A percentile compares a stretch with the other conserved stretches of the same genome.
Conservation (phyloP, 1,140 invertebrate genomes). For the Drosophila fuyamai region DNA sequence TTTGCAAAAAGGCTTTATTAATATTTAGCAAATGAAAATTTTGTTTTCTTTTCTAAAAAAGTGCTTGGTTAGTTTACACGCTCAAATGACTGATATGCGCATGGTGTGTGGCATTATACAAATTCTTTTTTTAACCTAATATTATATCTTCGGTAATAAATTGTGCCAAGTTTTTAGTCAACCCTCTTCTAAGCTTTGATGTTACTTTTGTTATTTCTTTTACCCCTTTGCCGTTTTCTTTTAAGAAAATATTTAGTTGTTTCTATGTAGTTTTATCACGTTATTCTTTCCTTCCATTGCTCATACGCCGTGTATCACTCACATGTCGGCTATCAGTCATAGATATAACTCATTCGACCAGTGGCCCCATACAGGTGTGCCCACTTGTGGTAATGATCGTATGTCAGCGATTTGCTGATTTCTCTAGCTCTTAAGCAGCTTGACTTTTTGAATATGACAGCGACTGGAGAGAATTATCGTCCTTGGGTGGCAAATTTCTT, state of each 20-base stretch:
- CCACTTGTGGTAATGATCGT: slow-evolving; percentile 29
- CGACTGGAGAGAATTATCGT: slow-evolving; percentile 17
- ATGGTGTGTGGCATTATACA: too few relatives aligned
- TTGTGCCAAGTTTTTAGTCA: too few relatives aligned
- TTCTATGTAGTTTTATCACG: too few relatives aligned
- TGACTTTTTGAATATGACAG: slow-evolving; percentile 34
- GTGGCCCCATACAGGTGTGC: slow-evolving; percentile 6
- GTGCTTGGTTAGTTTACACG: too few relatives aligned
- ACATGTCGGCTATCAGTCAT: slow-evolving; percentile 7
- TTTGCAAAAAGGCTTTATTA: too few relatives aligned
- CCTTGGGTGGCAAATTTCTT: slow-evolving; percentile 26
- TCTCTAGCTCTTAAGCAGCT: slow-evolving; percentile 55
- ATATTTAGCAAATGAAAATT: too few relatives aligned
- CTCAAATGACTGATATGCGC: too few relatives aligned
- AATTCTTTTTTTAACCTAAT: too few relatives aligned
- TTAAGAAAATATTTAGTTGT: neutral
- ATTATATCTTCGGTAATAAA: too few relatives aligned
- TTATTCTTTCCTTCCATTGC: neutral
- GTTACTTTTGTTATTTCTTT: too few relatives aligned
- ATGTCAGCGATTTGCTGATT: slow-evolving; percentile 52
- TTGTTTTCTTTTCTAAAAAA: too few relatives aligned
- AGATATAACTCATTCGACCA: slow-evolving; percentile 27
- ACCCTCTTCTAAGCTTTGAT: too few relatives aligned
- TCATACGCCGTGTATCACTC: slow-evolving; percentile 10
- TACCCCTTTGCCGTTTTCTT: neutral